A percentile compares a stretch with the other conserved stretches of the same genome.
Evolutionary conservation across 1,140 invertebrate genomes (phyloP).

Genomic region (Lithobius niger): DNA sequence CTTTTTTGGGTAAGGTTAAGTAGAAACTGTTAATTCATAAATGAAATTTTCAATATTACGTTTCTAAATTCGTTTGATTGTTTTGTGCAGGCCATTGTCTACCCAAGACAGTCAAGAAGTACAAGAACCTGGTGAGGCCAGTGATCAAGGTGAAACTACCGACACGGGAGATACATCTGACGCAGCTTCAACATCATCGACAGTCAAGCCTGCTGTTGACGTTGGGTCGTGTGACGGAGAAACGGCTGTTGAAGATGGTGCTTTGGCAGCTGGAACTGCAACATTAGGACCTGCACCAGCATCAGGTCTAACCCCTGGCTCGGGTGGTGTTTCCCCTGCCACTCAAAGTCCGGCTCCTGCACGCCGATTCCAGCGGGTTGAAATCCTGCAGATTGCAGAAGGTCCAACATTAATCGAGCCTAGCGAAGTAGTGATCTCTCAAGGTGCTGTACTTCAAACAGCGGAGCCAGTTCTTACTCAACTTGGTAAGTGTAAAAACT

Average conservation of each 20-base stretch:
- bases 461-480: conserved; percentile 66
- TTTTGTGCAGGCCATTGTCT: too few relatives aligned
- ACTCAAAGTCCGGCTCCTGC: conserved; percentile 14
- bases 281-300: background rate
- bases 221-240: background rate
- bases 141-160: conserved; percentile 3
- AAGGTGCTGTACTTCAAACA: conserved; percentile 49
- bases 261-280: background rate
- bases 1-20: too few relatives aligned
- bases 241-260: background rate
- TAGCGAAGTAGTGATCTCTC: conserved; percentile 57
- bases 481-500: conserved; percentile 45
- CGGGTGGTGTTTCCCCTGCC: background rate
- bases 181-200: background rate
- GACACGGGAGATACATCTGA: background rate
- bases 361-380: conserved; percentile 29
- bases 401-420: conserved; percentile 59
- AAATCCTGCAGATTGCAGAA: conserved; percentile 35
- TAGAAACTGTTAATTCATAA: too few relatives aligned
- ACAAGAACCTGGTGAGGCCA: background rate
- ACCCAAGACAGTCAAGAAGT: background rate
- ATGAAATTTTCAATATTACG: too few relatives aligned
- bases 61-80: too few relatives aligned
- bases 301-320: background rate
- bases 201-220: background rate